Evolutionary conservation across 2,797 vertebrate species (phyloP).

Genomic region (Tolypeutes matacus): DNA sequence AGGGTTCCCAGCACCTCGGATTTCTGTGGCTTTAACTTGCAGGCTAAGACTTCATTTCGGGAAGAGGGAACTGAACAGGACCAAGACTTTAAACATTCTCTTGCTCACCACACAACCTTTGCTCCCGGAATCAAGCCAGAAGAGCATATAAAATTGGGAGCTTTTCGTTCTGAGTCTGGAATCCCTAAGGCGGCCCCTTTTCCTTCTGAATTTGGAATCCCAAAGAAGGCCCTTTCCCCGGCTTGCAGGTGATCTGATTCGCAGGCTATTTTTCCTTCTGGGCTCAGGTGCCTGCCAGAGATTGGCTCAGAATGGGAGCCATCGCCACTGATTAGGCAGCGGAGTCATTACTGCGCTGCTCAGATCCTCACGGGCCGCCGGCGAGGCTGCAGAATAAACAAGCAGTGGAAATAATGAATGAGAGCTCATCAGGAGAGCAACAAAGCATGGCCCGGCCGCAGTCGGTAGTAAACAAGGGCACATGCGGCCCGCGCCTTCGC

Average conservation of each 20-base stretch:
- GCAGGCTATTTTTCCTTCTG: not conserved
- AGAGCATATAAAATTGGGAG: not conserved
- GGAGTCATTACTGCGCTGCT: constrained; percentile 34
- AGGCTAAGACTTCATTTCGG: too few species aligned
- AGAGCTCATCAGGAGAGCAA: not conserved
- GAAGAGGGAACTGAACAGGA: too few species aligned
- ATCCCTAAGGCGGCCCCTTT: accelerated
- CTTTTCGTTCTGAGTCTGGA: not conserved
- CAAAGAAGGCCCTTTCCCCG: accelerated
- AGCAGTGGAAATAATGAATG: constrained; percentile 65
- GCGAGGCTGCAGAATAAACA: constrained; percentile 65
- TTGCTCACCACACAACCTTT: too few species aligned
- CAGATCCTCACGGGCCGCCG: not conserved
- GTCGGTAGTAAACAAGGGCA: constrained; percentile 23
- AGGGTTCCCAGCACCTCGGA: not conserved
- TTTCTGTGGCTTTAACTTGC: not conserved
- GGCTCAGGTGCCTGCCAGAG: constrained; percentile 13
- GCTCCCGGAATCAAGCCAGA: not conserved
- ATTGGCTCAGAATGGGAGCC: not conserved
- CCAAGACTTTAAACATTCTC: not conserved
- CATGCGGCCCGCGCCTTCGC: not conserved
- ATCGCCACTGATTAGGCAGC: not conserved
- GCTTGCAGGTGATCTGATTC: not conserved
- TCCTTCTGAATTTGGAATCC: not conserved
- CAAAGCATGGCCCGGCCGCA: not conserved